phyloP scores from a whole-genome alignment of 2,888 invertebrate genomes.

The Mesorhabditis spiculigera region DNA sequence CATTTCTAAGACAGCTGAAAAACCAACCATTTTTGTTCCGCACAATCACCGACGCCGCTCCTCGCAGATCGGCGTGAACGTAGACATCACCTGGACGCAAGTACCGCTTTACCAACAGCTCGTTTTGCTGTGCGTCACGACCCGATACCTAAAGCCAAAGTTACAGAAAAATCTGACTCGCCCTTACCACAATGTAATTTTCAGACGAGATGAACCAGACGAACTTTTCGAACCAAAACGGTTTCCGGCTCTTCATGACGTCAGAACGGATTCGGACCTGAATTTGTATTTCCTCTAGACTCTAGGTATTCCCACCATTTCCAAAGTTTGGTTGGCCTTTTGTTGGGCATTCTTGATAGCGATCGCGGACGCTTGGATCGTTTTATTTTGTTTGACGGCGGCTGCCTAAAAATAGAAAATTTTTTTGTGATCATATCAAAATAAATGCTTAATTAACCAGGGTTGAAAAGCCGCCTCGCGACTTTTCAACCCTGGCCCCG shows the following conservation, averaged over 20 bases:
- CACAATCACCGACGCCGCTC: constrained; percentile 77
- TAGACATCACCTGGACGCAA: constrained; percentile 74
- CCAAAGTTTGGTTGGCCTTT: constrained; percentile 38
- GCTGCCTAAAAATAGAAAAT: constrained; percentile 1
- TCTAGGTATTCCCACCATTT: constrained; percentile 21
- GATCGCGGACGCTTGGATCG: constrained; percentile 84
- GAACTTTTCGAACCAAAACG: constrained; percentile 99
- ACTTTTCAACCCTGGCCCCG: no score
- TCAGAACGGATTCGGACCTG: constrained; percentile 69
- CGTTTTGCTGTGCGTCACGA: constrained; percentile 95
- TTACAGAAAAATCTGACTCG: no score
- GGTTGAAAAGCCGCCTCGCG: no score
- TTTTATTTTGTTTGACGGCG: constrained; percentile 76
- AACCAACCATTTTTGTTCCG: constrained; percentile 17
- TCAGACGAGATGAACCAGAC: constrained; percentile 97
- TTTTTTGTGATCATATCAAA: no score
- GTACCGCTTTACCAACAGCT: constrained; percentile 82
- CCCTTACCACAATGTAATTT: constrained; percentile 70
- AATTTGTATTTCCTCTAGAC: constrained; percentile 6
- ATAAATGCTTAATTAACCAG: no score
- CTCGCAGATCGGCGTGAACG: constrained; percentile 90
- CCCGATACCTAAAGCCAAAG: constrained; percentile 66
- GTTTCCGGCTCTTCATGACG: constrained; percentile 87
- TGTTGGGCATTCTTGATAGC: constrained; percentile 79
- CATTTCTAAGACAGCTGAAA: not conserved